Conservation (phyloP, 2,797 vertebrate species). For the Pogonophryne albipinna region DNA sequence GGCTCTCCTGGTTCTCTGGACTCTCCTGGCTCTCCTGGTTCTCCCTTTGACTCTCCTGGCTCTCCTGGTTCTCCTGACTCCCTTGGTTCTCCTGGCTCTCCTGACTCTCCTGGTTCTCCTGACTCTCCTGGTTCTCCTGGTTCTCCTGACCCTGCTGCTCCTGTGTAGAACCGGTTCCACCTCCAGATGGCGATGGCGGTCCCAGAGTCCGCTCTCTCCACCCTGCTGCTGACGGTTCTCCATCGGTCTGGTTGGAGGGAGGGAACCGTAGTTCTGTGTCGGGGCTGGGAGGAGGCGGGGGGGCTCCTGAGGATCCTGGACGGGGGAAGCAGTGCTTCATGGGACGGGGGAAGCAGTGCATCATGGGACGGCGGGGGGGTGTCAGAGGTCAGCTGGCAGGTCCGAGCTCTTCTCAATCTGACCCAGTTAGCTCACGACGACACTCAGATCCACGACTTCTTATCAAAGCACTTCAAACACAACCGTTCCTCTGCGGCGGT, state of each 20-base stretch:
- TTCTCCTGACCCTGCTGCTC: slow-evolving; percentile 21
- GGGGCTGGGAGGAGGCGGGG: slow-evolving; percentile 83
- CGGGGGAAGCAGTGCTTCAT: slow-evolving; percentile 49
- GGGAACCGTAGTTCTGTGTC: slow-evolving; percentile 86
- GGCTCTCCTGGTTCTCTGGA: not conserved
- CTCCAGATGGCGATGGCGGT: slow-evolving; percentile 89
- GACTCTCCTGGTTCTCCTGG: too few relatives aligned
- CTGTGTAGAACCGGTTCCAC: slow-evolving; percentile 89
- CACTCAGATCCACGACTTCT: slow-evolving; percentile 72
- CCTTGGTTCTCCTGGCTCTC: slow-evolving; percentile 27
- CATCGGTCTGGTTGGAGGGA: slow-evolving; percentile 86
- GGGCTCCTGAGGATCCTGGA: slow-evolving; percentile 85
- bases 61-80: not conserved
- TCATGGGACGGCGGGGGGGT: slow-evolving; percentile 34
- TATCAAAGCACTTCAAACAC: slow-evolving; percentile 79
- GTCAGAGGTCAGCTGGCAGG: slow-evolving; percentile 61
- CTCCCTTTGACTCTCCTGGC: not conserved
- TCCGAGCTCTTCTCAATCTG: slow-evolving; percentile 85
- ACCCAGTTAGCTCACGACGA: slow-evolving; percentile 74
- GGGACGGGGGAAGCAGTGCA: slow-evolving; percentile 46
- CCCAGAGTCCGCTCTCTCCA: slow-evolving; percentile 84
- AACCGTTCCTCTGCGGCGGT: slow-evolving; percentile 74
- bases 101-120: not conserved
- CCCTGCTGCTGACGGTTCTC: slow-evolving; percentile 85
- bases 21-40: not conserved